A percentile compares a stretch with the other conserved stretches of the same genome.
phyloP scores from a whole-genome alignment of 2,888 invertebrate genomes.

The Drosophila kambysellisi region DNA sequence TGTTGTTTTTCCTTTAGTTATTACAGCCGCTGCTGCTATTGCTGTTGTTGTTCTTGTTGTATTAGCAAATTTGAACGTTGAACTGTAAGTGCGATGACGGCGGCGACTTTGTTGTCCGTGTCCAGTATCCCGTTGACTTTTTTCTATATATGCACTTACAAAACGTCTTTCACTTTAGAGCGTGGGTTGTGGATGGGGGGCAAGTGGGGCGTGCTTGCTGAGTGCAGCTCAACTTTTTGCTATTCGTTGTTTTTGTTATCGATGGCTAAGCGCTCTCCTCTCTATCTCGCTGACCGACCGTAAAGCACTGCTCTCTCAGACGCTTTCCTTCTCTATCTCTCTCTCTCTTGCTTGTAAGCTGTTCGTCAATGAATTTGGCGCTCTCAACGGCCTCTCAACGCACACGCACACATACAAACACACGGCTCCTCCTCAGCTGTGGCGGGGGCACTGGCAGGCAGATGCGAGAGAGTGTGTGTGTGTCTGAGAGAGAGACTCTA shows the following conservation, averaged over 20 bases:
- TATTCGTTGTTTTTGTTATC: conserved; percentile 78
- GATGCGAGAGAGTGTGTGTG: conserved; percentile 6
- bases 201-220: conserved; percentile 32
- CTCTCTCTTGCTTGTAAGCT: conserved; percentile 34
- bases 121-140: conserved; percentile 42
- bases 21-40: conserved; percentile 33
- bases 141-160: conserved; percentile 62
- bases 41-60: conserved; percentile 17
- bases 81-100: conserved; percentile 45
- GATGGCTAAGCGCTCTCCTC: conserved; percentile 47
- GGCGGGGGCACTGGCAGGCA: conserved; percentile 39
- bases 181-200: conserved; percentile 26
- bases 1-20: conserved; percentile 19
- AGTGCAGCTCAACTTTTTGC: conserved; percentile 63
- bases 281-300: conserved; percentile 27
- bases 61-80: conserved; percentile 52
- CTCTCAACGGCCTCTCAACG: conserved; percentile 47
- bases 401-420: conserved; percentile 46
- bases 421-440: conserved; percentile 24
- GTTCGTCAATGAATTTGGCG: conserved; percentile 73
- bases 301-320: conserved; percentile 4
- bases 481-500: conserved; percentile 17
- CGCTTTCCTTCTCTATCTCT: conserved; percentile 14
- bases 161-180: conserved; percentile 52
- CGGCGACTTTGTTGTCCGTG: conserved; percentile 15